Percentiles rank a stretch among this genome's conserved stretches.
These are phyloP conservation scores for Mesochorus sp. DNA, from an alignment of 2,888 invertebrate species.

Conservation along the genomic window DNA sequence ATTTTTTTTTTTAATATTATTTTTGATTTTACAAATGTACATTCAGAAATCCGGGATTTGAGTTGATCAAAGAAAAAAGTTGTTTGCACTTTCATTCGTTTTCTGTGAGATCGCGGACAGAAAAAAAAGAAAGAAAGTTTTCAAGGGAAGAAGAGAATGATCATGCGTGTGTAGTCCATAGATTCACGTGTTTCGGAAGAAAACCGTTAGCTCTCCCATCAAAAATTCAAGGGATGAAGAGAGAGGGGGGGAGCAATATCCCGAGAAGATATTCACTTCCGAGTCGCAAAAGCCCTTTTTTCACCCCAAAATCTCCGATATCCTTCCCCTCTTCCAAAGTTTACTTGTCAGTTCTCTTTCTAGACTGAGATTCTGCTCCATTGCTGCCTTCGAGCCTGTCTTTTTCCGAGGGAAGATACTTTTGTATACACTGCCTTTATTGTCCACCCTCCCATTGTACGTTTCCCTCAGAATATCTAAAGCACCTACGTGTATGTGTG, in stretches of 20 bases:
- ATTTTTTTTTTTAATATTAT: too few species aligned
- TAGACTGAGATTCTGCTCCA: conserved; percentile 33
- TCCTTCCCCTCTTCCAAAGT: conserved; percentile 50
- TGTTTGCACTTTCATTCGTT: conserved; percentile 31
- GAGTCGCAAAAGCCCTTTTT: conserved; percentile 57
- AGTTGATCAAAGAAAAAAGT: conserved; percentile 16
- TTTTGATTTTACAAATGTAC: too few species aligned
- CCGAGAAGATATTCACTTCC: conserved; percentile 61
- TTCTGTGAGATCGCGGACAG: conserved; percentile 9
- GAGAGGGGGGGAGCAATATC: conserved; percentile 42
- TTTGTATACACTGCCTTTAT: conserved; percentile 63
- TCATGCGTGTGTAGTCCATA: conserved; percentile 25
- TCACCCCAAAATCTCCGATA: conserved; percentile 56
- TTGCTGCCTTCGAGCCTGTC: conserved; percentile 56
- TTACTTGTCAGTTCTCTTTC: conserved; percentile 19
- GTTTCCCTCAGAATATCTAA: conserved; percentile 23
- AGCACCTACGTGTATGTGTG: conserved; percentile 8
- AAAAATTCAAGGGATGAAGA: conserved; percentile 36
- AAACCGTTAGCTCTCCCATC: conserved; percentile 64
- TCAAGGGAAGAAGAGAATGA: conserved; percentile 12
- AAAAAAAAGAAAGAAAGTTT: conserved; percentile 38
- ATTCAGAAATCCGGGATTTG: neutral
- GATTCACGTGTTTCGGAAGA: conserved; percentile 59
- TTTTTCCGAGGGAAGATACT: conserved; percentile 65
- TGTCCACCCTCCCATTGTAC: conserved; percentile 68